Conservation (phyloP, 2,888 invertebrate genomes). For the Prostheceraeus crozeri region DNA sequence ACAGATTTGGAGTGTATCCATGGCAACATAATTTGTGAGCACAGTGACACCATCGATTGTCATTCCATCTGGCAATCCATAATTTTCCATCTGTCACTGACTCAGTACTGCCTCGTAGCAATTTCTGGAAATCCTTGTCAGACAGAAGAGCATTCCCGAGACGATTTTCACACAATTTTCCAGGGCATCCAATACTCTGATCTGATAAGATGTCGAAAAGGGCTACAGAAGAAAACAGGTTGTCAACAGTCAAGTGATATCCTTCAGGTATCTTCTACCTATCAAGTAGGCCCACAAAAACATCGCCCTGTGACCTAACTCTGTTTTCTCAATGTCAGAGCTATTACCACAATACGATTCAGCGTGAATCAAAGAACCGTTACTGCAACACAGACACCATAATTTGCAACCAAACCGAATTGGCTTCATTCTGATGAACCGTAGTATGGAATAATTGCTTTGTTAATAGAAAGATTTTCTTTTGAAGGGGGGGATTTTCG, state of each 20-base stretch:
- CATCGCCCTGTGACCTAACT: slow-evolving; percentile 5
- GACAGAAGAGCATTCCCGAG: slow-evolving; percentile 25
- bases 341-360: slow-evolving; percentile 12
- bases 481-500: too few relatives aligned
- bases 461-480: too few relatives aligned
- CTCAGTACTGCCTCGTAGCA: background rate
- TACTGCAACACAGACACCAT: slow-evolving; percentile 35
- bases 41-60: slow-evolving; percentile 35
- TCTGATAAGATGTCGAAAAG: slow-evolving; percentile 33
- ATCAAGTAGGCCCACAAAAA: background rate
- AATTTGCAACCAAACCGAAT: slow-evolving; percentile 43
- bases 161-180: slow-evolving; percentile 36
- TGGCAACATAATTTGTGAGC: slow-evolving; percentile 11
- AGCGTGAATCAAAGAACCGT: slow-evolving; percentile 11
- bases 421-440: slow-evolving; percentile 43
- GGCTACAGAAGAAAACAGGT: slow-evolving; percentile 36
- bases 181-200: slow-evolving; percentile 28
- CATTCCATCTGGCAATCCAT: slow-evolving; percentile 38
- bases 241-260: slow-evolving; percentile 37
- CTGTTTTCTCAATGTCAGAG: slow-evolving; percentile 16
- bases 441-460: too few relatives aligned
- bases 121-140: slow-evolving; percentile 4
- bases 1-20: slow-evolving; percentile 11
- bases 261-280: background rate
- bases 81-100: too few relatives aligned